Conservation (phyloP, 1,140 invertebrate species). For the Acromyrmex charruanus region DNA sequence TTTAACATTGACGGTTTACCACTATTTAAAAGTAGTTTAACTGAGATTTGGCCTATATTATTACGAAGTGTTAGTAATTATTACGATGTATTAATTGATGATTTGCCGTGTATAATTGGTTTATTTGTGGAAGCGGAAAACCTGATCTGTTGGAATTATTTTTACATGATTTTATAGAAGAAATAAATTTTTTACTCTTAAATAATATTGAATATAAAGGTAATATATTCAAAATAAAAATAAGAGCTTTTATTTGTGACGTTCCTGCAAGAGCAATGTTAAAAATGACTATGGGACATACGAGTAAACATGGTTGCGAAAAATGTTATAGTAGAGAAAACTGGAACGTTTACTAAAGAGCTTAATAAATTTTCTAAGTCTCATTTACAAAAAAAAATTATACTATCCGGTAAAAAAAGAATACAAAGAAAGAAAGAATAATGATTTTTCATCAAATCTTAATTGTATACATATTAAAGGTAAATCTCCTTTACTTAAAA, state of each 20-base stretch:
- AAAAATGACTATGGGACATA: slow-evolving; percentile 16
- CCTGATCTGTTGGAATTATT: background rate
- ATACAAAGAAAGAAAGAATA: background rate
- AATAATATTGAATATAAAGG: background rate
- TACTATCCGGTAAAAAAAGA: background rate
- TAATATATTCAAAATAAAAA: background rate
- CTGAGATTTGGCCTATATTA: no score
- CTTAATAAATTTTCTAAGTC: background rate
- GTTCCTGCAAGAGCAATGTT: background rate
- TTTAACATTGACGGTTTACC: no score
- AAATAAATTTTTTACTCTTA: background rate
- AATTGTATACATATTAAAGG: background rate
- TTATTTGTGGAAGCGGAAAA: no score
- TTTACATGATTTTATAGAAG: background rate
- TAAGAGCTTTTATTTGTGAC: slow-evolving; percentile 9
- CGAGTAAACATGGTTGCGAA: background rate
- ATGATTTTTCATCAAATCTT: background rate
- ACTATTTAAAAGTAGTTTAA: no score
- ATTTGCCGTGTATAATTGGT: no score
- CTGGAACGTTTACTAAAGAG: background rate
- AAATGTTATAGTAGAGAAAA: background rate
- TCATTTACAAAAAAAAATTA: background rate
- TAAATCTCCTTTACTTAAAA: slow-evolving; percentile 6
- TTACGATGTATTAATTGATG: no score
- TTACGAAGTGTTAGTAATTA: no score